A percentile compares a stretch with the other conserved stretches of the same genome.
phyloP scores from a whole-genome alignment of 2,888 invertebrate genomes.

The Scaptomyza flava region DNA sequence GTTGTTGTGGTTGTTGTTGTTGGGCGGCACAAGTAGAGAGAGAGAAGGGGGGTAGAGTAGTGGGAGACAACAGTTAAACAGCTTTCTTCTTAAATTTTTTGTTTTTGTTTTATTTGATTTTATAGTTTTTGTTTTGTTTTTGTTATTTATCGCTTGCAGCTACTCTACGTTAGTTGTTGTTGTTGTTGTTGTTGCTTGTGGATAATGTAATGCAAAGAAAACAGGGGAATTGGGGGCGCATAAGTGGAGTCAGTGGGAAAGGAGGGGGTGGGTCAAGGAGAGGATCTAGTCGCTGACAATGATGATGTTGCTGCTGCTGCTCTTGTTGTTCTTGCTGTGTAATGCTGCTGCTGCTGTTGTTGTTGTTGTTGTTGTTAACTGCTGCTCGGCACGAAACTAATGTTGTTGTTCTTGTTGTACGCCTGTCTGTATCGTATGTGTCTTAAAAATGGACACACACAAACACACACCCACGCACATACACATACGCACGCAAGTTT shows the following conservation, averaged over 20 bases:
- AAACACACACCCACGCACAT: slow-evolving; percentile 18
- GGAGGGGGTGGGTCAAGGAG: slow-evolving; percentile 8
- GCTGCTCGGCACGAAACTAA: slow-evolving; percentile 46
- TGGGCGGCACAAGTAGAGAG: slow-evolving; percentile 59
- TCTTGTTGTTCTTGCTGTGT: slow-evolving; percentile 11
- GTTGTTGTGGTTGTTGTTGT: slow-evolving; percentile 39
- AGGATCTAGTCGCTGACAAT: slow-evolving; percentile 70
- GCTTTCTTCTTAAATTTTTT: slow-evolving; percentile 53
- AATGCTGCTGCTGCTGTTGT: slow-evolving; percentile 26
- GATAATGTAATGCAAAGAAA: slow-evolving; percentile 51
- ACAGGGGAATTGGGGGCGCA: slow-evolving; percentile 34
- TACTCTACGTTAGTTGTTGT: slow-evolving; percentile 70
- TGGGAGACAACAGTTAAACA: slow-evolving; percentile 78
- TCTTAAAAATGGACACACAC: slow-evolving; percentile 12
- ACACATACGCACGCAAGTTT: slow-evolving; percentile 38
- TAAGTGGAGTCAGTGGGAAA: slow-evolving; percentile 3
- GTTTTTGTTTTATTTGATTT: slow-evolving; percentile 27
- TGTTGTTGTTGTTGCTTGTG: slow-evolving; percentile 47
- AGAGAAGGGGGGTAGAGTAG: slow-evolving; percentile 66
- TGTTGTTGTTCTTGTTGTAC: slow-evolving; percentile 11
- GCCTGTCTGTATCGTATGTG: slow-evolving; percentile 25
- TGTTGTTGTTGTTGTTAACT: slow-evolving; percentile 15
- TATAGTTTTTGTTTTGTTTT: slow-evolving; percentile 27
- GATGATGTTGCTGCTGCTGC: slow-evolving; percentile 76
- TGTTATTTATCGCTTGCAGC: slow-evolving; percentile 70